Base-by-base conservation (phyloP, 1,140 invertebrate genomes). In the Bombus ignitus region DNA sequence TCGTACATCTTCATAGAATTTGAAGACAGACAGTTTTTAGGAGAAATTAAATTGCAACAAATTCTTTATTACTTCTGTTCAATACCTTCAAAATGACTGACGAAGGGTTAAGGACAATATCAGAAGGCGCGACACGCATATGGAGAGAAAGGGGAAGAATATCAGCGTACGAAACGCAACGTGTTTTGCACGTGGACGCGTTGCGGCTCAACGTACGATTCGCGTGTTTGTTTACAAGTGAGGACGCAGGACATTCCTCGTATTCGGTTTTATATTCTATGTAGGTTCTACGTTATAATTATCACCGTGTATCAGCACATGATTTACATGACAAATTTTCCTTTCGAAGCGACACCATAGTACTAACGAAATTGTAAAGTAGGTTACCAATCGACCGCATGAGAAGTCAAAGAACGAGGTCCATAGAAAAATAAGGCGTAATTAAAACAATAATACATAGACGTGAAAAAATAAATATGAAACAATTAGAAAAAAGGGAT, bases 201-300 rank as follows among this genome's bases (percentile, higher is more conserved):
- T 85, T 76, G 68, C 65, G 80, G 80, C 79, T 85, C 44, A 81
- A 81, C 84, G 71, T 81, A 85, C 79, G 79, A 85, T 81, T 85
- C 59, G 70, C 62, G 77, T 85, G 78, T 85, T 85, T 90, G 85
- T 90, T 89, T 90, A 90, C 89, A 90, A 83, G 76, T 66, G 81
- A 83, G 77, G 59, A 75, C 83, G n/a, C 80, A 73, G 59, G 72
- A 87, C 89, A 90, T 90, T 90, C 87, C 68, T 74, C 53, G 70
- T 68, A 74, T 81, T 81, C 59, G 62, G 15, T 65, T 53, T 68
- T 66, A 78, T 66, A 42, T 71, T 84, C 28, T n/a, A 62, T n/a
- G 32, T 57, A 59, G 25, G 44, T 84, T 71, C 75, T 59, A 44
- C 22, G n/a, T 53, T 70, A 71, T 37, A 75, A 78, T 84, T 59